These are phyloP conservation scores for Cyclopterus lumpus DNA, from an alignment of 2,797 vertebrate species.

Conservation along the genomic window DNA sequence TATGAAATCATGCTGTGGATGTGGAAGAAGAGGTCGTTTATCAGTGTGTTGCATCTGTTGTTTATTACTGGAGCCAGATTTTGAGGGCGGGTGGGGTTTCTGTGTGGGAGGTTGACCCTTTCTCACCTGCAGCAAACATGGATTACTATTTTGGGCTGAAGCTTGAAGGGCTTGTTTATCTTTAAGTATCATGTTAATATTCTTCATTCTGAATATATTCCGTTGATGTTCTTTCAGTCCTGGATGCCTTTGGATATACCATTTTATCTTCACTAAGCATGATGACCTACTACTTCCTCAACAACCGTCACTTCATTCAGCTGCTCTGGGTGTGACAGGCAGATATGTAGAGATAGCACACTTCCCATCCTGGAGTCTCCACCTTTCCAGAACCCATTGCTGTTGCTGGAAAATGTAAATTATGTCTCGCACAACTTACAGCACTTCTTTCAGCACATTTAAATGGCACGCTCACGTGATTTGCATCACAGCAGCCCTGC, in stretches of 20 bases:
- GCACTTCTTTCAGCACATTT: background rate
- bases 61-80: background rate
- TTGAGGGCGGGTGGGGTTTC: background rate
- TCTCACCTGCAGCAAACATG: background rate
- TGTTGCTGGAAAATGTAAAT: slow-evolving; percentile 17
- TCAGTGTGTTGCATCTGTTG: background rate
- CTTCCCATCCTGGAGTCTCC: slow-evolving; percentile 32
- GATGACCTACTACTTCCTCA: background rate
- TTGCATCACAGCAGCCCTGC: slow-evolving; percentile 24
- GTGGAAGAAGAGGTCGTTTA: background rate
- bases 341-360: slow-evolving; percentile 3
- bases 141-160: background rate
- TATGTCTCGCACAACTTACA: background rate
- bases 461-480: slow-evolving; percentile 9
- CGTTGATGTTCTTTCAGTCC: background rate
- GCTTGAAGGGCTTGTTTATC: background rate
- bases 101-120: background rate
- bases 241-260: background rate
- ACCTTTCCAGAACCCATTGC: background rate
- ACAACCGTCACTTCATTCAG: background rate
- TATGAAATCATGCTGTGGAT: background rate
- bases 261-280: background rate
- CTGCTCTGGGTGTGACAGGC: slow-evolving; percentile 23
- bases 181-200: background rate
- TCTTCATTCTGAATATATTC: background rate